Base-by-base conservation (phyloP, 2,888 invertebrate species). In the Sisyra terminalis region DNA sequence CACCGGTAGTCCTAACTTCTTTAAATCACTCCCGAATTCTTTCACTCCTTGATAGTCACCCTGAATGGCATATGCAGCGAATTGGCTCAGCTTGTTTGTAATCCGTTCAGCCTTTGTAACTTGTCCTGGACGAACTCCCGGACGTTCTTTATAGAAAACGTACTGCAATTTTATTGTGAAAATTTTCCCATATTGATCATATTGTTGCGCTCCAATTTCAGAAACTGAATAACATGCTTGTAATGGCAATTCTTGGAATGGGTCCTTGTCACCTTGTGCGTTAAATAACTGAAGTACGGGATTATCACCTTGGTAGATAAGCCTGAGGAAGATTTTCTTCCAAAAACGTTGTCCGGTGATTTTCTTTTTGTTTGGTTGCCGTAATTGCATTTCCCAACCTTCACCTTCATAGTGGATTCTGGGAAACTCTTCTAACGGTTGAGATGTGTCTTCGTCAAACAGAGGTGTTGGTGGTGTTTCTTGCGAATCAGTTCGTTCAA, bases 111-210 rank as follows among this genome's bases (percentile, higher is more conserved):
- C 92, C 60, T 92, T 92, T 45, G 88, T 87, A 46, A 92, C 88
- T 60, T 92, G 90, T 0, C 93, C 93, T 0, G 93, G 92, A 48
- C 94, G 70, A 13, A 94, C 90, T 2, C 97, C 97, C 0, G 97
- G 94, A 9, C 96, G 72, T 62, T 98, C 98, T 62, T 96, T 93
- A 63, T 98, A 98, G 63, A 96, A 92, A 44, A 97, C 86, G 58
- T 94, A 96, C 62, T 97, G 97, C 50, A 94, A 65, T 59, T 84
- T 97, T 44, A 97, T 78, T 1, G 98, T 98, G 67, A 98, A 97
- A 53, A 98, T 96, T 68, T 99, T 99, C 24, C 97, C 97, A 60
- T 86, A 99, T 61, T 94, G 90, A 65, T 99, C 98, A 59, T 90
- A 97, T 61, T 97, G 97, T 65, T 98, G 98, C 29, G 93, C 88